Evolutionary conservation across 2,113 vertebrate species (phyloP).

Genomic region (Lophochroa leadbeateri): DNA sequence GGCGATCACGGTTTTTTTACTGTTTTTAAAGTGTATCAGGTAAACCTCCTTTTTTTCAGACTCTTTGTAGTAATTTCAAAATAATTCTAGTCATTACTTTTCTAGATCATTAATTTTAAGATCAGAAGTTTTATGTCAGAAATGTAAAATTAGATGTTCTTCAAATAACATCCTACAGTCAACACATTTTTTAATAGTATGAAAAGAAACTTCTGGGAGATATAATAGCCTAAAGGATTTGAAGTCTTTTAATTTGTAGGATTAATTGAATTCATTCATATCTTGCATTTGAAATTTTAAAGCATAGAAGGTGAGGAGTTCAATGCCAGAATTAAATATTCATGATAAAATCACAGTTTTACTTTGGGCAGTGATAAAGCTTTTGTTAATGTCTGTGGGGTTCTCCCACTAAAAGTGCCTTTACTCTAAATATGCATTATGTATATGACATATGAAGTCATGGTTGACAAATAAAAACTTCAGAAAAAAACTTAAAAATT

Average conservation of each 20-base stretch:
- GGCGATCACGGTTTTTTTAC: background rate
- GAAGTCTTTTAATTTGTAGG: background rate
- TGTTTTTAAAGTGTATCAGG: background rate
- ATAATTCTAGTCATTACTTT: background rate
- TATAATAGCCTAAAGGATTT: background rate
- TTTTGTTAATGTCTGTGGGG: background rate
- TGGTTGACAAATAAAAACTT: background rate
- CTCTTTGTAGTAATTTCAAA: background rate
- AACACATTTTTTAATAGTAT: background rate
- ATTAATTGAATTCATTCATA: background rate
- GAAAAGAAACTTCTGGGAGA: background rate
- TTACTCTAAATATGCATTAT: background rate
- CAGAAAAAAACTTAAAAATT: background rate
- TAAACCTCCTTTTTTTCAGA: background rate
- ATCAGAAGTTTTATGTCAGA: background rate
- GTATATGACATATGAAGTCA: background rate
- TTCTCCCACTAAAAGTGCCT: background rate
- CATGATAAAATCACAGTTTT: background rate
- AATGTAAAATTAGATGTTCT: background rate
- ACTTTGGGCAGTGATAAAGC: background rate
- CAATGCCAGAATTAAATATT: background rate
- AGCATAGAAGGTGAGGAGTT: background rate
- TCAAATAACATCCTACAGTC: background rate
- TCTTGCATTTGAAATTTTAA: background rate
- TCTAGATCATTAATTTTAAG: background rate